These are phyloP conservation scores for Gambelia wislizenii DNA, from an alignment of 2,797 vertebrate species.

Conservation along the genomic window DNA sequence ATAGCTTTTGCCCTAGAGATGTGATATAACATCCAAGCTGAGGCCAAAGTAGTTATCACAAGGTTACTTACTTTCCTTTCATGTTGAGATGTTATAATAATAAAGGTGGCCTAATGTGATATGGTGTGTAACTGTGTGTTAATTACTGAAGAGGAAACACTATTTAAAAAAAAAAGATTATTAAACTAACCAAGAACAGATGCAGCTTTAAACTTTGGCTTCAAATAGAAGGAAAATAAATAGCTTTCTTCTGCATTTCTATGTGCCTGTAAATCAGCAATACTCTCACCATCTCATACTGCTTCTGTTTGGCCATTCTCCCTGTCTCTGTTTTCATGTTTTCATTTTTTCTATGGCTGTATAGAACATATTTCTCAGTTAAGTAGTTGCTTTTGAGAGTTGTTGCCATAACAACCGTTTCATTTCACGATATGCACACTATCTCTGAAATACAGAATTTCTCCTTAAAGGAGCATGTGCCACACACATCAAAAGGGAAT, in stretches of 20 bases:
- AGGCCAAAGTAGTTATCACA: background rate
- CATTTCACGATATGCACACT: conserved; percentile 84
- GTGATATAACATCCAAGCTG: background rate
- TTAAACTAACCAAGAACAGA: conserved; percentile 50
- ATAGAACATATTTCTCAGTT: conserved; percentile 85
- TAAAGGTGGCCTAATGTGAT: background rate
- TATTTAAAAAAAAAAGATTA: conserved; percentile 42
- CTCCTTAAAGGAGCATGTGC: conserved; percentile 84
- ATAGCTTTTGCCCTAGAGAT: accelerated
- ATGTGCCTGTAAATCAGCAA: conserved; percentile 59
- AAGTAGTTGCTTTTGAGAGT: conserved; percentile 88
- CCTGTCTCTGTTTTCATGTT: conserved; percentile 85
- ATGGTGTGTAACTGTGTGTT: background rate
- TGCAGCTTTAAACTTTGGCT: conserved; percentile 57
- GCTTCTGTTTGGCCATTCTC: conserved; percentile 80
- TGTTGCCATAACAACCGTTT: conserved; percentile 89
- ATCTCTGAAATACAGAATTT: conserved; percentile 86
- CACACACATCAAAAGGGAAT: conserved; percentile 83
- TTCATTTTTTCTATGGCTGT: conserved; percentile 83
- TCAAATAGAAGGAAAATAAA: conserved; percentile 56
- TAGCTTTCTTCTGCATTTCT: conserved; percentile 46
- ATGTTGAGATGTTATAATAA: conserved; percentile 1
- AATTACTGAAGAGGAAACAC: conserved; percentile 46
- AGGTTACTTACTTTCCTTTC: background rate
- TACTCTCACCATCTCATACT: conserved; percentile 71